A percentile compares a stretch with the other conserved stretches of the same genome.
Conservation (phyloP, 2,113 vertebrate genomes). For the Ageneiosus marmoratus region DNA sequence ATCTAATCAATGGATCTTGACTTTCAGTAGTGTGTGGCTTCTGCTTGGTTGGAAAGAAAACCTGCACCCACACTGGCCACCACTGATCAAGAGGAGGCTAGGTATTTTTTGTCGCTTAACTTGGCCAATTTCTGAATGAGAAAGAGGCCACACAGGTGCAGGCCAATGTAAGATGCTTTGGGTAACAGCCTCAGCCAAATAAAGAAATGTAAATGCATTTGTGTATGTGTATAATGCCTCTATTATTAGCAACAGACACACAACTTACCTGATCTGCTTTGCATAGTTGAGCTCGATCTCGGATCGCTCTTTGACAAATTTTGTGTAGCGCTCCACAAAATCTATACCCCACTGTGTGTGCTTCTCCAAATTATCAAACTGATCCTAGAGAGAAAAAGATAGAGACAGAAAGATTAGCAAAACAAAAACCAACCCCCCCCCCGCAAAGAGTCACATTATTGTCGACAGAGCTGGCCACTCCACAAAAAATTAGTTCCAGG, state of each 20-base stretch:
- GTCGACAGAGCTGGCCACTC: too few species aligned
- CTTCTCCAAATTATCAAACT: constrained; percentile 89
- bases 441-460: too few species aligned
- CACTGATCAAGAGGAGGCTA: too few species aligned
- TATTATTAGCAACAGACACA: not conserved
- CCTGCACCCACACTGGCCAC: too few species aligned
- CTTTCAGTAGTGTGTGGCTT: too few species aligned
- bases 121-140: not conserved
- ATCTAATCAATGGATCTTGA: too few species aligned
- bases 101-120: not conserved
- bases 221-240: not conserved
- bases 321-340: constrained; percentile 91
- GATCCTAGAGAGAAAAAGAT: constrained; percentile 71
- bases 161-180: not conserved
- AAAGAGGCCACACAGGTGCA: not conserved
- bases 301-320: constrained; percentile 94
- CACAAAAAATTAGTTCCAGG: not conserved
- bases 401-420: too few species aligned
- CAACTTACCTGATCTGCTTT: constrained; percentile 94
- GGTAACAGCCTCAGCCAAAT: not conserved
- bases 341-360: constrained; percentile 91
- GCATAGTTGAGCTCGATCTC: constrained; percentile 97
- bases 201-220: not conserved
- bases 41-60: too few species aligned
- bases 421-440: too few species aligned